Evolutionary conservation across 2,113 vertebrate genomes (phyloP).

Genomic region (Pedionomus torquatus): DNA sequence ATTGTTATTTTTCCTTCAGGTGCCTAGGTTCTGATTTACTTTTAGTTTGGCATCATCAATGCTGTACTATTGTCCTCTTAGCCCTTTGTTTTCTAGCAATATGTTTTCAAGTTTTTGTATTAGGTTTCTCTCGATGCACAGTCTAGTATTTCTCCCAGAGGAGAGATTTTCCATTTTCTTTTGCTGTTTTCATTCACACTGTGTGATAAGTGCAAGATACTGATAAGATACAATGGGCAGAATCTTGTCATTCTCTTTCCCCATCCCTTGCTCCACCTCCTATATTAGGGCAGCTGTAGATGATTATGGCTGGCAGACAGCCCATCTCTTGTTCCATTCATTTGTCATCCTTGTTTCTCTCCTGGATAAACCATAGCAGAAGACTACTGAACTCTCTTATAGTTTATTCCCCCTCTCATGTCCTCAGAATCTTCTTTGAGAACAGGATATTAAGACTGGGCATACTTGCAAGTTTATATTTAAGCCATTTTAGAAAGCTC

Average conservation of each 20-base stretch:
- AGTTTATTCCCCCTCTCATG: background rate
- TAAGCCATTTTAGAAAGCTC: background rate
- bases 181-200: background rate
- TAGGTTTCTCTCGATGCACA: background rate
- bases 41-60: background rate
- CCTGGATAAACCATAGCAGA: background rate
- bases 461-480: background rate
- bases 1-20: background rate
- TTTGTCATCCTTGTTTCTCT: background rate
- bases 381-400: background rate
- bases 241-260: background rate
- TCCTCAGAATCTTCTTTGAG: background rate
- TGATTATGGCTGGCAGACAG: background rate
- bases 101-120: background rate
- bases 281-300: background rate
- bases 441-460: background rate
- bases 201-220: background rate
- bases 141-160: background rate
- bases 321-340: background rate
- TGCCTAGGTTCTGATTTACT: background rate
- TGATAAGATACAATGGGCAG: background rate
- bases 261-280: background rate
- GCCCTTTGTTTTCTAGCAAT: background rate
- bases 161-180: background rate
- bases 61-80: background rate